Conservation (phyloP, 2,797 vertebrate species). For the Thaleichthys pacificus region DNA sequence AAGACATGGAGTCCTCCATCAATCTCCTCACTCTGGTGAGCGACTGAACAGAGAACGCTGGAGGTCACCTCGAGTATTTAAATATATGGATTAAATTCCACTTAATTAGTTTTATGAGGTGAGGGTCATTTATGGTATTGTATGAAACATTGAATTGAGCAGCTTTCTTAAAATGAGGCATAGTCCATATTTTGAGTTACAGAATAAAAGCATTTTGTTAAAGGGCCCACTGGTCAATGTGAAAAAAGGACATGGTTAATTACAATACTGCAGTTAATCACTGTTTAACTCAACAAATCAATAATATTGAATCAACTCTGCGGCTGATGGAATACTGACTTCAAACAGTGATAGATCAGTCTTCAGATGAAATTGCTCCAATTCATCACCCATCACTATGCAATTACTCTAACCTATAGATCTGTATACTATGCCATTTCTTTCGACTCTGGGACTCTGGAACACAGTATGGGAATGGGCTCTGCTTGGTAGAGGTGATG, state of each 20-base stretch:
- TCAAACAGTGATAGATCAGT: neutral
- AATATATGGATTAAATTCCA: neutral
- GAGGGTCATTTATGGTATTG: neutral
- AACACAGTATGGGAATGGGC: too few species aligned
- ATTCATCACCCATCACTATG: neutral
- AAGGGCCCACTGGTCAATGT: neutral
- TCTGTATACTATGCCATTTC: neutral
- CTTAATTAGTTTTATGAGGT: neutral
- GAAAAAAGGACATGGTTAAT: neutral
- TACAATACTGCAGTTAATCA: neutral
- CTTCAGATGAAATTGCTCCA: neutral
- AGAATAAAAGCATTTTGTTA: neutral
- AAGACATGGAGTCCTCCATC: constrained; percentile 79
- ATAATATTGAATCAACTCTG: neutral
- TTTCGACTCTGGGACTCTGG: neutral
- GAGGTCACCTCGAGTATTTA: neutral
- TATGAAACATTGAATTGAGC: neutral
- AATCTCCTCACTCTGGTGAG: constrained; percentile 81
- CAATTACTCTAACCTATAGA: neutral
- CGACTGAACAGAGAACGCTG: neutral
- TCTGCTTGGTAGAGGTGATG: neutral
- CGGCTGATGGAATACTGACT: neutral
- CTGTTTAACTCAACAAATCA: neutral
- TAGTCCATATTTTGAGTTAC: too few species aligned
- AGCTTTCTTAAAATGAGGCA: neutral